Evolutionary conservation across 2,888 invertebrate genomes (phyloP).

Genomic region (Lasioglossum figueresi): DNA sequence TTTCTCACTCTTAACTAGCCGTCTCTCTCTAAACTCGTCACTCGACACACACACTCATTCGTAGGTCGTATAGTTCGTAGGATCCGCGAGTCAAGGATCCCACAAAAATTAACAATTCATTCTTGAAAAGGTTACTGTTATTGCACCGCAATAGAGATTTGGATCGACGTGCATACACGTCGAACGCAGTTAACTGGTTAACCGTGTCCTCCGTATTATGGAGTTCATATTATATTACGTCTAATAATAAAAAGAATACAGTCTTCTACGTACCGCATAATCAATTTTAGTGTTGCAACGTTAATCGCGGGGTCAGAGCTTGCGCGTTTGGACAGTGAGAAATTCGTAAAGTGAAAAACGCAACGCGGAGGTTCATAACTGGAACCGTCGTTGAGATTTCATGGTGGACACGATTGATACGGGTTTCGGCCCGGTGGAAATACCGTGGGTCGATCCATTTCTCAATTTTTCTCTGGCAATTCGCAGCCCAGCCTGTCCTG

Average conservation of each 20-base stretch:
- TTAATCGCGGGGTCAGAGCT: neutral
- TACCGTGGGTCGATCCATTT: conserved; percentile 1
- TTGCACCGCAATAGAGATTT: too few species aligned
- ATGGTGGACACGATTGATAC: neutral
- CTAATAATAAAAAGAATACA: neutral
- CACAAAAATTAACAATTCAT: too few species aligned
- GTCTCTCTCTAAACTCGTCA: too few species aligned
- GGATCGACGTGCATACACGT: too few species aligned
- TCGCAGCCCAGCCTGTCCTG: neutral
- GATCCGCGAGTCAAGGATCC: too few species aligned
- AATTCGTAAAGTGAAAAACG: neutral
- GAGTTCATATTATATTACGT: too few species aligned
- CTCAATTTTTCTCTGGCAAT: conserved; percentile 3
- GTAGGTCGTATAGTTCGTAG: too few species aligned
- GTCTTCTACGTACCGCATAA: neutral
- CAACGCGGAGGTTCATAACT: neutral
- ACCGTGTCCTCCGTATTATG: too few species aligned
- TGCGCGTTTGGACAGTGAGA: neutral
- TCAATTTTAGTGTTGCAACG: neutral
- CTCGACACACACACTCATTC: too few species aligned
- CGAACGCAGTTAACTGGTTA: too few species aligned
- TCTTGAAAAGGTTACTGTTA: too few species aligned
- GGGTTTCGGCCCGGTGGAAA: neutral
- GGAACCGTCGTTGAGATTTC: neutral
- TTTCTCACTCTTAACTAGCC: too few species aligned